Conservation (phyloP, 2,888 invertebrate genomes). For the Hydrotaea diabolus region DNA sequence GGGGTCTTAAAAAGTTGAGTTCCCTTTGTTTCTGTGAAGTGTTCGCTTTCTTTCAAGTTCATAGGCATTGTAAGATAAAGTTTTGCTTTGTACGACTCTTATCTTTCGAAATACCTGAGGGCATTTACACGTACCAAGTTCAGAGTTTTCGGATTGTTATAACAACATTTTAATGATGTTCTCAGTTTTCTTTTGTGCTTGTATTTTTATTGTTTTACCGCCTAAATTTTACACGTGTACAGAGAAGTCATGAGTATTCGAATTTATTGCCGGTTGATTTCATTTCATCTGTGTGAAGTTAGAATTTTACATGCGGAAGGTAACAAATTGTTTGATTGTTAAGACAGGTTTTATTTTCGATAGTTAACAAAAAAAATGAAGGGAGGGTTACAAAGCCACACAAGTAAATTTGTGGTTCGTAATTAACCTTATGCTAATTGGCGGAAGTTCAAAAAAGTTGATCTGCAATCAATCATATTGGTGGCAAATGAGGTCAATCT, state of each 20-base stretch:
- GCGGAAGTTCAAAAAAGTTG: too few relatives aligned
- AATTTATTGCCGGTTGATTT: neutral
- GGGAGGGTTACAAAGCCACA: too few relatives aligned
- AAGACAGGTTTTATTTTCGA: neutral
- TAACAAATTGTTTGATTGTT: neutral
- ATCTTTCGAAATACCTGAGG: neutral
- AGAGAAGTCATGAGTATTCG: neutral
- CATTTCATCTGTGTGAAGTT: neutral
- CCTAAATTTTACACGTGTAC: neutral
- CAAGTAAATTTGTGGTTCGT: neutral
- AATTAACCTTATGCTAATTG: neutral
- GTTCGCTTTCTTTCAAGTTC: neutral
- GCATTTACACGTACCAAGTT: neutral
- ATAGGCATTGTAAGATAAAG: neutral
- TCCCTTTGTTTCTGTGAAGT: too few relatives aligned
- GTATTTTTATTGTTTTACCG: neutral
- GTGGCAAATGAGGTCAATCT: neutral
- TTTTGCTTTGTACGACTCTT: neutral
- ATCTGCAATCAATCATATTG: too few relatives aligned
- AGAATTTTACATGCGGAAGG: neutral
- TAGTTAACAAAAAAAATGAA: neutral
- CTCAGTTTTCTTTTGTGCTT: neutral
- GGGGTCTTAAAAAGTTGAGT: too few relatives aligned
- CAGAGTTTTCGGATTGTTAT: neutral
- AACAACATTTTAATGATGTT: constrained; percentile 1